Evolutionary conservation across 2,797 vertebrate genomes (phyloP).

Genomic region (Rachycentron canadum): DNA sequence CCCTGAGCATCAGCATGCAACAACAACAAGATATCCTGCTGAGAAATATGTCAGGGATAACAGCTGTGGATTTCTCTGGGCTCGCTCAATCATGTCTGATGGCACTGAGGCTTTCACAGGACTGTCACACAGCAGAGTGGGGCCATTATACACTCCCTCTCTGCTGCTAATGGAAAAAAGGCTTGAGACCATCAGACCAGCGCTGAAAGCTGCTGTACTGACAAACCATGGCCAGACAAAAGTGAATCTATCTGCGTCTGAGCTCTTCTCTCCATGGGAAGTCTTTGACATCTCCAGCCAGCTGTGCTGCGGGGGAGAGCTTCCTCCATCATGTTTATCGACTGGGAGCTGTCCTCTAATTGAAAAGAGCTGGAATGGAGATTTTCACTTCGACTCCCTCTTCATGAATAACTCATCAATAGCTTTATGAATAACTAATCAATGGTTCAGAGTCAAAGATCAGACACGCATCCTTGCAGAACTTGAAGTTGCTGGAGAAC

Average conservation of each 20-base stretch:
- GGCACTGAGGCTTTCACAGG: conserved; percentile 67
- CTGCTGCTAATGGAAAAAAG: conserved; percentile 63
- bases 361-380: conserved; percentile 59
- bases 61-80: conserved; percentile 60
- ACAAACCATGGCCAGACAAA: conserved; percentile 48
- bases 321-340: conserved; percentile 58
- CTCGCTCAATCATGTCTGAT: conserved; percentile 60
- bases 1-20: conserved; percentile 49
- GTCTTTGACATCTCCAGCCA: conserved; percentile 70
- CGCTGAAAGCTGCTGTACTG: conserved; percentile 51
- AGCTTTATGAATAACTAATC: conserved; percentile 71
- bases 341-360: conserved; percentile 54
- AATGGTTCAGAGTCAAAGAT: conserved; percentile 61
- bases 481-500: conserved; percentile 41
- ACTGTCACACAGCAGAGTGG: conserved; percentile 59
- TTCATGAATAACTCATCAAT: conserved; percentile 74
- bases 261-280: conserved; percentile 58
- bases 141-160: conserved; percentile 63
- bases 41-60: conserved; percentile 64
- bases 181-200: conserved; percentile 56
- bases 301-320: conserved; percentile 51
- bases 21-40: conserved; percentile 71
- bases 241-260: conserved; percentile 53
- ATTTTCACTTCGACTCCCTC: conserved; percentile 53
- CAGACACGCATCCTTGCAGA: conserved; percentile 39